These are phyloP conservation scores for Asbolus verrucosus DNA, from an alignment of 1,140 invertebrate species.

Conservation along the genomic window DNA sequence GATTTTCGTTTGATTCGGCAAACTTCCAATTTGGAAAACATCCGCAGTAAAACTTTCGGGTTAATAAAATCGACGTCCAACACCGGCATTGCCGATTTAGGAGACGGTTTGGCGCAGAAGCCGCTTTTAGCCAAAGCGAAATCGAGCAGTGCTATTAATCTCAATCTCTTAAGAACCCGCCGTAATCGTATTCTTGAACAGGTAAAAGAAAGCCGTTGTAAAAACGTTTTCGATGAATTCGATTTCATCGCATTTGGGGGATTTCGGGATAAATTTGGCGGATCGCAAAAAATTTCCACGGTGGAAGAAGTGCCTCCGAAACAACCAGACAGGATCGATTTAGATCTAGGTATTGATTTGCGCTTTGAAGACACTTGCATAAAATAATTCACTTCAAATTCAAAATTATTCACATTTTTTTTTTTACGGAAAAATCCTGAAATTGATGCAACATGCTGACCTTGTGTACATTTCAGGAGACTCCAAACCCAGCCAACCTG, in stretches of 20 bases:
- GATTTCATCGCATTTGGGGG: conserved; percentile 60
- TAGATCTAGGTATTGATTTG: conserved; percentile 19
- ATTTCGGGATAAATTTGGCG: conserved; percentile 37
- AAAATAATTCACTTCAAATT: no score
- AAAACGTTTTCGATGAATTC: conserved; percentile 60
- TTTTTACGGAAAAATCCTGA: conserved; percentile 17
- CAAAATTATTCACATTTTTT: no score
- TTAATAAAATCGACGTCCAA: conserved; percentile 53
- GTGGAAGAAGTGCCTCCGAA: neutral
- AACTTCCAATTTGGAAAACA: conserved; percentile 62
- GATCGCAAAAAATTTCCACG: conserved; percentile 31
- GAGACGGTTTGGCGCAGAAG: conserved; percentile 50
- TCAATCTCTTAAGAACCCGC: conserved; percentile 59
- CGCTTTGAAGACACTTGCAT: no score
- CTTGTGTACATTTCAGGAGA: conserved; percentile 57
- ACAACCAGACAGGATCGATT: conserved; percentile 3
- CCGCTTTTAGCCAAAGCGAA: conserved; percentile 62
- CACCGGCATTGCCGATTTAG: conserved; percentile 37
- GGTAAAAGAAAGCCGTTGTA: conserved; percentile 43
- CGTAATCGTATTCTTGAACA: conserved; percentile 44
- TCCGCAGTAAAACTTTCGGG: conserved; percentile 51
- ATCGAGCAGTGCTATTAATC: conserved; percentile 64
- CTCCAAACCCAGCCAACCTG: conserved; percentile 59
- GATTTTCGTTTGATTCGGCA: conserved; percentile 61
- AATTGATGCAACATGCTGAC: no score